Conservation (phyloP, 1,140 invertebrate species). For the Pissodes strobi region DNA sequence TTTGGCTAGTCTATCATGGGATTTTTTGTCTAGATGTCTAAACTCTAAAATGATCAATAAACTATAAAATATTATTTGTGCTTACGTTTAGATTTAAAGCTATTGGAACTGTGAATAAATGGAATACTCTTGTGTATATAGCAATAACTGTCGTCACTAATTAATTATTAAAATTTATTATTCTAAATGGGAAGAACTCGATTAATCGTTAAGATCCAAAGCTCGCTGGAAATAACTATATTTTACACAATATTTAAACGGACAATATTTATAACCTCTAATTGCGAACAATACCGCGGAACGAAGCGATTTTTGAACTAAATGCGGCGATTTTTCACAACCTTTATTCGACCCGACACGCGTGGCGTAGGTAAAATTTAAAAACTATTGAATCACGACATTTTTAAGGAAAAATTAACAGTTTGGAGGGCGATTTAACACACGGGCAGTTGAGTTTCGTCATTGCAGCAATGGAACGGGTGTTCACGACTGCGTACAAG, state of each 20-base stretch:
- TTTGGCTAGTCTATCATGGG: too few species aligned
- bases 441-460: conserved; percentile 42
- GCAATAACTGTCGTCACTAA: neutral
- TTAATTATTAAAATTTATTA: conserved; percentile 11
- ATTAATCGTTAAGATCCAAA: neutral
- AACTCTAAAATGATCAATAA: too few species aligned
- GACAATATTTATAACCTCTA: conserved; percentile 9
- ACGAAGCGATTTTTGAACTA: conserved; percentile 1
- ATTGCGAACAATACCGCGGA: conserved; percentile 1
- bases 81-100: neutral
- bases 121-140: neutral
- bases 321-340: conserved; percentile 27
- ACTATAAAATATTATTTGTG: neutral
- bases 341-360: conserved; percentile 15
- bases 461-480: conserved; percentile 39
- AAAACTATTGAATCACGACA: conserved; percentile 39
- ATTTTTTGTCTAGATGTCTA: too few species aligned
- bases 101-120: neutral
- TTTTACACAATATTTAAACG: conserved; percentile 2
- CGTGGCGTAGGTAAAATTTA: conserved; percentile 8
- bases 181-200: conserved; percentile 12
- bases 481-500: conserved; percentile 20
- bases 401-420: conserved; percentile 39
- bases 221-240: neutral
- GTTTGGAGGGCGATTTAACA: conserved; percentile 39